Conservation (phyloP, 2,888 invertebrate species). For the Cyrtodaria siliqua region DNA sequence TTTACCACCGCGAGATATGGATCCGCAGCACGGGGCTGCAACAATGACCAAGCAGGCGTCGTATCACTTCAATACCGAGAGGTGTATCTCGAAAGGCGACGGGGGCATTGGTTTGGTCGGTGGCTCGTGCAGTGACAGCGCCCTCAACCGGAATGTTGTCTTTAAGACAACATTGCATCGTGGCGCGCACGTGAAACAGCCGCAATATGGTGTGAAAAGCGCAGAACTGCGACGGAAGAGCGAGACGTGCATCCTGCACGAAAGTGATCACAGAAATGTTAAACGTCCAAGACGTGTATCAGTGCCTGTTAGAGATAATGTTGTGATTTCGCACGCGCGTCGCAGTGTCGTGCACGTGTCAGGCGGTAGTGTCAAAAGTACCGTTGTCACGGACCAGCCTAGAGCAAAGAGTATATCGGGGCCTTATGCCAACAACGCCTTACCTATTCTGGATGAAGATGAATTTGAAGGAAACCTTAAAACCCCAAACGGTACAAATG, state of each 20-base stretch:
- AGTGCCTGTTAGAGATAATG: slow-evolving; percentile 19
- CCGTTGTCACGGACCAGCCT: slow-evolving; percentile 32
- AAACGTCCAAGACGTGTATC: slow-evolving; percentile 6
- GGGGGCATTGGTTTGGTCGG: slow-evolving; percentile 22
- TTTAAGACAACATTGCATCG: slow-evolving; percentile 1
- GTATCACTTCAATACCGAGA: no score
- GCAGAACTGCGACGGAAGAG: slow-evolving; percentile 40
- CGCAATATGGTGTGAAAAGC: slow-evolving; percentile 29
- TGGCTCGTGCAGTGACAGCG: slow-evolving; percentile 45
- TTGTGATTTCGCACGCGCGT: slow-evolving; percentile 37
- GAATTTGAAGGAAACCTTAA: slow-evolving; percentile 41
- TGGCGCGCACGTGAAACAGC: neutral
- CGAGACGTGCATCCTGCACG: slow-evolving; percentile 16
- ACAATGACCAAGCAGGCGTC: no score
- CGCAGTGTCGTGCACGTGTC: slow-evolving; percentile 60
- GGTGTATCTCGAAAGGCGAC: neutral
- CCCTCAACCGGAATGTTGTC: slow-evolving; percentile 18
- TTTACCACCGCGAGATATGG: no score
- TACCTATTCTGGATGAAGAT: slow-evolving; percentile 39
- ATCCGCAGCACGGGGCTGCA: no score
- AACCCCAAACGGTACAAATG: slow-evolving; percentile 9
- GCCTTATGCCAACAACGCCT: slow-evolving; percentile 33
- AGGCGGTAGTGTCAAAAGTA: slow-evolving; percentile 23
- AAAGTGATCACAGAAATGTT: neutral
- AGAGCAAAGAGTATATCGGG: slow-evolving; percentile 22